A percentile compares a stretch with the other conserved stretches of the same genome.
phyloP scores from a whole-genome alignment of 2,113 vertebrate genomes.

The Hymenochirus boettgeri region DNA sequence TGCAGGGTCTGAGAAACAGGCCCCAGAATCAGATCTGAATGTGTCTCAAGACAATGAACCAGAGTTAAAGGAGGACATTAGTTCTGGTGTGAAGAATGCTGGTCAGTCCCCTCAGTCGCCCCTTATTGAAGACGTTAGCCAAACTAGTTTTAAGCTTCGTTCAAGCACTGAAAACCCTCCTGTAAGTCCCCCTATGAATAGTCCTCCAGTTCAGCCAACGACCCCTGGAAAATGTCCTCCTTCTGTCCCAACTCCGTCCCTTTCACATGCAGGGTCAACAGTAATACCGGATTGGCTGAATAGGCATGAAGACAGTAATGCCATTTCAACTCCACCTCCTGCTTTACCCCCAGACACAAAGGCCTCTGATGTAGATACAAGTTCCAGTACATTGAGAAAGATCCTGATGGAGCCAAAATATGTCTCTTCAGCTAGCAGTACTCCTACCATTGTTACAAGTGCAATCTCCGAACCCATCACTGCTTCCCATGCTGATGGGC shows the following conservation, averaged over 20 bases:
- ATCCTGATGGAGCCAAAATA: slow-evolving; percentile 98
- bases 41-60: slow-evolving; percentile 20
- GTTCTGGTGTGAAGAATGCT: slow-evolving; percentile 26
- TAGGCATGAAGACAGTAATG: slow-evolving; percentile 75
- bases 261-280: slow-evolving; percentile 51
- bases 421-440: slow-evolving; percentile 69
- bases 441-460: slow-evolving; percentile 74
- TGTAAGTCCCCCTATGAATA: slow-evolving; percentile 49
- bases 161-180: slow-evolving; percentile 58
- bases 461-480: slow-evolving; percentile 69
- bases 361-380: slow-evolving; percentile 85
- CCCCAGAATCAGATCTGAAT: slow-evolving; percentile 40
- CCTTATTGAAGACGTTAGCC: slow-evolving; percentile 51
- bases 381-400: slow-evolving; percentile 91
- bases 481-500: slow-evolving; percentile 58
- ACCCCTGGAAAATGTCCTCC: slow-evolving; percentile 58
- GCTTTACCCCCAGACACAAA: slow-evolving; percentile 90
- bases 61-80: slow-evolving; percentile 50
- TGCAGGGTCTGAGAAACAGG: not conserved
- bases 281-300: slow-evolving; percentile 79
- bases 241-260: slow-evolving; percentile 49
- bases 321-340: slow-evolving; percentile 66
- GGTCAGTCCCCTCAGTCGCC: not conserved
- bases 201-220: slow-evolving; percentile 46
- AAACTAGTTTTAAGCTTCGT: slow-evolving; percentile 57